Percentiles rank a stretch among this genome's conserved stretches.
Conservation (phyloP, 2,113 vertebrate species). For the Condylura cristata region DNA sequence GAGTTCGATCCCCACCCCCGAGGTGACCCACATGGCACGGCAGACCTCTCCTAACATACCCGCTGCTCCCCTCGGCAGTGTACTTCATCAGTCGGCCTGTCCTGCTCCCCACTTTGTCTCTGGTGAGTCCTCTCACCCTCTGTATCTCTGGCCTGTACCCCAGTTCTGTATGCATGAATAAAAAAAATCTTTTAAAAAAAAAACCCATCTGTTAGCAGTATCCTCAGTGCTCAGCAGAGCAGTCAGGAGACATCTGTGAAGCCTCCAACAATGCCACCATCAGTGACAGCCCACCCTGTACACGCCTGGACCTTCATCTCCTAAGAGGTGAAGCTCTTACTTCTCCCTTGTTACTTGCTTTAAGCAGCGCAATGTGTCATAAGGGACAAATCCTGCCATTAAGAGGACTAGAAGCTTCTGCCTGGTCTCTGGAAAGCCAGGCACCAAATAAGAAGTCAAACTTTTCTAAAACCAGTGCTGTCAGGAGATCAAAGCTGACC, state of each 20-base stretch:
- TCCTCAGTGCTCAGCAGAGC: not conserved
- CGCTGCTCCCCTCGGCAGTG: no score
- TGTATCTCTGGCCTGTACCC: no score
- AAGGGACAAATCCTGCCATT: not conserved
- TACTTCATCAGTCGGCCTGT: no score
- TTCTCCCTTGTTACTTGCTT: not conserved
- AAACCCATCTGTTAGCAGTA: not conserved
- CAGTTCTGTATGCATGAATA: no score
- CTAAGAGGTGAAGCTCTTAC: not conserved
- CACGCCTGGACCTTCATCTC: not conserved
- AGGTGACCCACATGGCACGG: no score
- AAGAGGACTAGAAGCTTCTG: not conserved
- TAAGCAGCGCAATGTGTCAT: not conserved
- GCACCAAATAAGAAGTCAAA: not conserved
- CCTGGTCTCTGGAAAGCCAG: not conserved
- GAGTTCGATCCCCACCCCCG: no score
- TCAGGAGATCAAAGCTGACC: accelerated
- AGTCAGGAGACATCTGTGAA: not conserved
- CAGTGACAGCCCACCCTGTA: not conserved
- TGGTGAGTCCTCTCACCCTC: no score
- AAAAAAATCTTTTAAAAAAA: no score
- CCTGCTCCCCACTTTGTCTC: no score
- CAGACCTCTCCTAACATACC: no score
- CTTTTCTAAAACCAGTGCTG: not conserved
- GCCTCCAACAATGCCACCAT: not conserved